Conservation (phyloP, 2,113 vertebrate genomes). For the Zapornia atra region DNA sequence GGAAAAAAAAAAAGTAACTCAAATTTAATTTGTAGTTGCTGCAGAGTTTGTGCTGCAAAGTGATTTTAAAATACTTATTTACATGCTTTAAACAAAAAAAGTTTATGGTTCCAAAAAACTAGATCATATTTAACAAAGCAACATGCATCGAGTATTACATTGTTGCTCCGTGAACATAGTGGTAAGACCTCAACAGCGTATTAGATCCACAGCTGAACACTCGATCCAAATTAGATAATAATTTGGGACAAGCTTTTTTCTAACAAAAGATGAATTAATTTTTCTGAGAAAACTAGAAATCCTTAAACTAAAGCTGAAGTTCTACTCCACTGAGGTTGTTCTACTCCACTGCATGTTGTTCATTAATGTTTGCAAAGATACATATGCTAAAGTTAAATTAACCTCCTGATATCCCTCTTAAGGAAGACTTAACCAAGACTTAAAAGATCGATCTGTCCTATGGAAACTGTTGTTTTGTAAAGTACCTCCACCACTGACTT, state of each 20-base stretch:
- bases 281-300: background rate
- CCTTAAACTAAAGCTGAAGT: background rate
- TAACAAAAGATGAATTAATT: background rate
- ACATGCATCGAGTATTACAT: background rate
- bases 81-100: background rate
- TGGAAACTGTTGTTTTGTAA: background rate
- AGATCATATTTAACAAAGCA: background rate
- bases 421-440: background rate
- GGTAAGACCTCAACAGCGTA: background rate
- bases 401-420: background rate
- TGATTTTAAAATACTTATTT: background rate
- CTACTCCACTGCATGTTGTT: background rate
- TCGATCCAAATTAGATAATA: background rate
- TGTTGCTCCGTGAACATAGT: background rate
- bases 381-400: background rate
- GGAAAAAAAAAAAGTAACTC: background rate
- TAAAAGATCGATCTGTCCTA: background rate
- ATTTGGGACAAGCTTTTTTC: background rate
- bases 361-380: background rate
- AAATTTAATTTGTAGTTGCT: background rate
- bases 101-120: background rate
- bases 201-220: background rate
- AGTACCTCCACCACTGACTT: background rate
- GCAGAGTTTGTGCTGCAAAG: background rate
- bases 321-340: background rate